Conservation (phyloP, 2,797 vertebrate genomes). For the Lepilemur septentrionalis region DNA sequence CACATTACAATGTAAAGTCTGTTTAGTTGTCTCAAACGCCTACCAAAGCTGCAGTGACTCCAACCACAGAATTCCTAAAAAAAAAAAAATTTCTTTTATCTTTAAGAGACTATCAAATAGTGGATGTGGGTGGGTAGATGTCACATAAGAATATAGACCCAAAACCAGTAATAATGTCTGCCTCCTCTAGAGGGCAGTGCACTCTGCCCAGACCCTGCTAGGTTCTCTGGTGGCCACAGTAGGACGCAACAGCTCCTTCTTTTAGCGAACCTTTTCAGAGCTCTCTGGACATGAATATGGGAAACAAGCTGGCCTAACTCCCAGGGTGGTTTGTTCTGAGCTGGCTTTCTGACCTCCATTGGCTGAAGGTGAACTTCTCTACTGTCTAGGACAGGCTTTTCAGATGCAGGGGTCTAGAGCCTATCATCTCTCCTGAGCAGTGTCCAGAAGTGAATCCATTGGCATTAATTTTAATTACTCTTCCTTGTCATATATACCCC, state of each 20-base stretch:
- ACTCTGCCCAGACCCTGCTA: neutral
- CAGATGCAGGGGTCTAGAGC: neutral
- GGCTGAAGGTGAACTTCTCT: neutral
- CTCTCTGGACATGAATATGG: neutral
- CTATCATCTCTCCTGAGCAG: neutral
- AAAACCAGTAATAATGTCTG: neutral
- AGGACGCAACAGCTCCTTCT: neutral
- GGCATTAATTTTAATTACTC: neutral
- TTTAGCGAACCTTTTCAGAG: neutral
- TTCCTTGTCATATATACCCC: neutral
- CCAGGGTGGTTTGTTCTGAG: neutral
- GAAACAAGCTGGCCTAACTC: neutral
- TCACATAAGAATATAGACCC: neutral
- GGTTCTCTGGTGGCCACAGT: neutral
- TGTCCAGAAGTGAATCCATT: neutral
- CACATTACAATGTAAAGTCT: neutral
- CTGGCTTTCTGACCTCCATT: neutral
- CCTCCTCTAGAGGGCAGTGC: constrained; percentile 14
- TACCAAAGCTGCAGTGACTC: neutral
- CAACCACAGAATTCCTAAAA: neutral
- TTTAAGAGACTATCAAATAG: constrained; percentile 11
- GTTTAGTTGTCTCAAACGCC: neutral
- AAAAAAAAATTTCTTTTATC: neutral
- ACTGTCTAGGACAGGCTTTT: neutral
- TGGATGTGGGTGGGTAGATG: neutral